These are phyloP conservation scores for Hofmannophila pseudospretella DNA, from an alignment of 2,888 invertebrate species.

Conservation along the genomic window DNA sequence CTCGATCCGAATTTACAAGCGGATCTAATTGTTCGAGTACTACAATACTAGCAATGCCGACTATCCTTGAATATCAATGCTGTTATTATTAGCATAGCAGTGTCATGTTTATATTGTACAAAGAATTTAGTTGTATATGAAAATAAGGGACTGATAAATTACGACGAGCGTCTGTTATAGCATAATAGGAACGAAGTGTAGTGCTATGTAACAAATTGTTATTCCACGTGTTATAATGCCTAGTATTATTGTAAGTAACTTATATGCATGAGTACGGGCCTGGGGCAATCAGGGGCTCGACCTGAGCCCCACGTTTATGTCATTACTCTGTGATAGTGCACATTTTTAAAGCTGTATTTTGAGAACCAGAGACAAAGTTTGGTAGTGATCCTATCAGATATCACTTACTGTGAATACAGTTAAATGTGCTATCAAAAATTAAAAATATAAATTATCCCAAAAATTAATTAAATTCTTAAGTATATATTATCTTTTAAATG, in stretches of 20 bases:
- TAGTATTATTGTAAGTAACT: conserved; percentile 70
- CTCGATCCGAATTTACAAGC: conserved; percentile 15
- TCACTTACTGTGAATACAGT: too few relatives aligned
- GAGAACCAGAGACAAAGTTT: conserved; percentile 27
- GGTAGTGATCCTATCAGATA: conserved; percentile 26
- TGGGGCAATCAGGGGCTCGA: conserved; percentile 71
- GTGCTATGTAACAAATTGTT: conserved; percentile 65
- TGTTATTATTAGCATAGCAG: conserved; percentile 19
- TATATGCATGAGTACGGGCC: conserved; percentile 73
- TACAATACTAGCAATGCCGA: conserved; percentile 16
- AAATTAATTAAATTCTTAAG: conserved; percentile 74
- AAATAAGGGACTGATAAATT: conserved; percentile 45
- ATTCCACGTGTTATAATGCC: conserved; percentile 68
- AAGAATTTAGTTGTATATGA: conserved; percentile 45
- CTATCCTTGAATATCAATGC: conserved; percentile 17
- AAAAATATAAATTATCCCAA: conserved; percentile 71
- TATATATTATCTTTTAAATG: conserved; percentile 64
- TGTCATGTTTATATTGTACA: conserved; percentile 62
- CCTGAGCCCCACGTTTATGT: conserved; percentile 67
- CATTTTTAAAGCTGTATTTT: conserved; percentile 54
- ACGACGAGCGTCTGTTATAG: conserved; percentile 46
- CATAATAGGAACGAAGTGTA: conserved; percentile 56
- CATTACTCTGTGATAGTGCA: conserved; percentile 77
- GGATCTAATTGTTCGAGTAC: conserved; percentile 20
- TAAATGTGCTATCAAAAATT: conserved; percentile 71